Evolutionary conservation across 1,140 invertebrate species (phyloP).

Genomic region (Chironomus tepperi): DNA sequence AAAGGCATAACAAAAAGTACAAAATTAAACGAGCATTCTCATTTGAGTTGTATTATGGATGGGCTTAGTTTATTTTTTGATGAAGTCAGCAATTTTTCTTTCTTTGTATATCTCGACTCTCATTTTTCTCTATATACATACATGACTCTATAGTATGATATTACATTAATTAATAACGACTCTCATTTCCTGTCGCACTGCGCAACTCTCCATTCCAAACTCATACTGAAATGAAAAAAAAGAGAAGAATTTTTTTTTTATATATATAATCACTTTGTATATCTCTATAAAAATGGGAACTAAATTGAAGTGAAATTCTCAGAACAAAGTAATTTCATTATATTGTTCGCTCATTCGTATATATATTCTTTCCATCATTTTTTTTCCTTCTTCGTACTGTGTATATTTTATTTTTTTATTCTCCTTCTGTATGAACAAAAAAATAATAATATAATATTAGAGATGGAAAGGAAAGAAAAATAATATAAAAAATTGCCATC

Average conservation of each 20-base stretch:
- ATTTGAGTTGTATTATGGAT: constrained; percentile 11
- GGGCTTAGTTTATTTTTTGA: constrained; percentile 2
- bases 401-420: too few species aligned
- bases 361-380: not conserved
- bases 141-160: too few species aligned
- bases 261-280: constrained; percentile 3
- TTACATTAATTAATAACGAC: constrained; percentile 16
- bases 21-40: constrained; percentile 22
- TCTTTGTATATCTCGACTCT: not conserved
- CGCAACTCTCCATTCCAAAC: not conserved
- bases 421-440: not conserved
- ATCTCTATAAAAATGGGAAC: constrained; percentile 20
- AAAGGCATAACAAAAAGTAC: not conserved
- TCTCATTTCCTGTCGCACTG: constrained; percentile 4
- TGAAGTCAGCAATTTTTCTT: not conserved
- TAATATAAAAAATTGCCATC: not conserved
- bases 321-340: constrained; percentile 24
- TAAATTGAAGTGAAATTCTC: constrained; percentile 21
- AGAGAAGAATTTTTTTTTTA: not conserved
- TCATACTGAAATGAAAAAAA: not conserved
- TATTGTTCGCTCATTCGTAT: constrained; percentile 22
- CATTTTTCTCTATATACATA: too few species aligned
- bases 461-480: not conserved
- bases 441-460: not conserved
- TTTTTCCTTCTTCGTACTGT: not conserved